Conservation (phyloP, 2,888 invertebrate genomes). For the Chalcis sispes region DNA sequence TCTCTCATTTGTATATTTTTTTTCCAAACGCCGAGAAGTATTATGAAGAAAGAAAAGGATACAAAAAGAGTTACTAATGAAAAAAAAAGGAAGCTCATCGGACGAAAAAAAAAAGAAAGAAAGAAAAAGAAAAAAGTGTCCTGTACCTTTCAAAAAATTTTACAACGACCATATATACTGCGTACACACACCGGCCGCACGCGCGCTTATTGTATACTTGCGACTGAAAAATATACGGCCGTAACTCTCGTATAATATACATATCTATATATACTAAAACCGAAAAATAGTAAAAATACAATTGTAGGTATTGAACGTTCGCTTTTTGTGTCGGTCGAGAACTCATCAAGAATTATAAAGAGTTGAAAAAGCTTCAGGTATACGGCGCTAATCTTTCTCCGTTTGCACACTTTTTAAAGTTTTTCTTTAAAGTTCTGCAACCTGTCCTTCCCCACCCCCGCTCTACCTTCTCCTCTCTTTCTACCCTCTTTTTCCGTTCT, state of each 20-base stretch:
- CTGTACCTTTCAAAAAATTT: background rate
- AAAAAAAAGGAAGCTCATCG: background rate
- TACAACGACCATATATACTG: background rate
- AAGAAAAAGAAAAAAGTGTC: background rate
- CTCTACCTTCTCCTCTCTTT: background rate
- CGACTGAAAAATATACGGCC: background rate
- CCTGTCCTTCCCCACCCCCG: too few relatives aligned
- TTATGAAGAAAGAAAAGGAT: too few relatives aligned
- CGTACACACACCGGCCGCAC: too few relatives aligned
- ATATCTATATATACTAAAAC: background rate
- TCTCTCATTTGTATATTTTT: too few relatives aligned
- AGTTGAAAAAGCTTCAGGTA: slow-evolving; percentile 33
- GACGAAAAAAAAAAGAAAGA: too few relatives aligned
- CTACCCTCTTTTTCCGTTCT: background rate
- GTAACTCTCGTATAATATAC: too few relatives aligned
- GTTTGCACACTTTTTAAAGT: slow-evolving; percentile 5
- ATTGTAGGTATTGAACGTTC: slow-evolving; percentile 26
- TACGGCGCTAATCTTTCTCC: background rate
- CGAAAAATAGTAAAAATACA: slow-evolving; percentile 4
- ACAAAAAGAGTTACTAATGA: too few relatives aligned
- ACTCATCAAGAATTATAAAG: background rate
- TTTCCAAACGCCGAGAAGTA: too few relatives aligned
- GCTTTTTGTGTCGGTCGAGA: slow-evolving; percentile 18
- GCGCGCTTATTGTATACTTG: background rate
- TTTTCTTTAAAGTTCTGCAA: too few relatives aligned